These are phyloP conservation scores for Scaptomyza caliginosa DNA, from an alignment of 2,888 invertebrate genomes.

Conservation along the genomic window DNA sequence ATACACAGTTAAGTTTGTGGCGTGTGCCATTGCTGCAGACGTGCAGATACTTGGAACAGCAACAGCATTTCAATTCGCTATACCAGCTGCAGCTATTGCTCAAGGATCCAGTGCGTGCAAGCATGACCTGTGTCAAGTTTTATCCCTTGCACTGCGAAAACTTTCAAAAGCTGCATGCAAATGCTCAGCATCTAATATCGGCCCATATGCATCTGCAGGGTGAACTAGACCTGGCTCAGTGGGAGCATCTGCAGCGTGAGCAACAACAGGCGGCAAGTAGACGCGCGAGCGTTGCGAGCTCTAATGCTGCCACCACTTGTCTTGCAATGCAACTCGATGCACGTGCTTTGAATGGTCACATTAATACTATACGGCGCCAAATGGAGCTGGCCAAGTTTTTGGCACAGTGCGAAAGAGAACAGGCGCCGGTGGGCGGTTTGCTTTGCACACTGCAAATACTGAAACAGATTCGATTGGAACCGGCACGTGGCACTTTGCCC, in stretches of 20 bases:
- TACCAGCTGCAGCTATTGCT: slow-evolving; percentile 90
- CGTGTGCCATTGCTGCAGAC: slow-evolving; percentile 88
- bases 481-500: slow-evolving; percentile 84
- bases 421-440: slow-evolving; percentile 23
- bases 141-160: slow-evolving; percentile 87
- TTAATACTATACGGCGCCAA: slow-evolving; percentile 92
- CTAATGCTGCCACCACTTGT: slow-evolving; percentile 27
- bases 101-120: slow-evolving; percentile 90
- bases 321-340: slow-evolving; percentile 90
- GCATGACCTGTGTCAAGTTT: slow-evolving; percentile 91
- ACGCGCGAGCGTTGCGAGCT: slow-evolving; percentile 58
- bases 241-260: slow-evolving; percentile 84
- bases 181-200: slow-evolving; percentile 85
- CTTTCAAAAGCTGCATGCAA: slow-evolving; percentile 86
- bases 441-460: slow-evolving; percentile 71
- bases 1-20: slow-evolving; percentile 88
- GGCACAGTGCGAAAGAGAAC: slow-evolving; percentile 86
- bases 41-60: slow-evolving; percentile 89
- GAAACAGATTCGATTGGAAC: slow-evolving; percentile 80
- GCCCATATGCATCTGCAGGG: slow-evolving; percentile 88
- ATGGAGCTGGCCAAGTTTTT: slow-evolving; percentile 91
- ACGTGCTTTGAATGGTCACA: slow-evolving; percentile 90
- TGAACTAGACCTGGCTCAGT: slow-evolving; percentile 86
- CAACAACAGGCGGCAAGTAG: slow-evolving; percentile 73
- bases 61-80: slow-evolving; percentile 88